phyloP scores from a whole-genome alignment of 2,888 invertebrate species.

The Spilosoma lubricipeda region DNA sequence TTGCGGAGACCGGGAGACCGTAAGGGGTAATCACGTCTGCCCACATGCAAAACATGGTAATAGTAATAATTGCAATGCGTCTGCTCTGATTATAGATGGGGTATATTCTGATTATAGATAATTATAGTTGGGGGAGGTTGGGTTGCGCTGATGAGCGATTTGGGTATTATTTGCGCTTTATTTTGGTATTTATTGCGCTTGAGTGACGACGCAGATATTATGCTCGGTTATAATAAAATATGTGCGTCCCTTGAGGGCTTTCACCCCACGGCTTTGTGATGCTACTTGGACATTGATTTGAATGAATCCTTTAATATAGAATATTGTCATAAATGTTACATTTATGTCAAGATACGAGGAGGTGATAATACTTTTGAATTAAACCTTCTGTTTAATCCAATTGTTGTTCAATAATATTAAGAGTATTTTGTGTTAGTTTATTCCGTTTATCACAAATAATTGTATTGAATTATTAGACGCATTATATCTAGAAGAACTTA shows the following conservation, averaged over 20 bases:
- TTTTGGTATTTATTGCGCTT: slow-evolving; percentile 88
- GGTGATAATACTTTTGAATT: not conserved
- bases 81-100: slow-evolving; percentile 65
- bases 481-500: not conserved
- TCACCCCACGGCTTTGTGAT: slow-evolving; percentile 65
- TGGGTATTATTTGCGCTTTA: slow-evolving; percentile 90
- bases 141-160: slow-evolving; percentile 84
- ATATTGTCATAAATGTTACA: slow-evolving; percentile 23
- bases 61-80: slow-evolving; percentile 63
- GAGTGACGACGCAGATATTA: slow-evolving; percentile 86
- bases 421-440: no score
- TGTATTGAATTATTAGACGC: not conserved
- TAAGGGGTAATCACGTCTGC: slow-evolving; percentile 60
- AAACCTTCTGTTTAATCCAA: not conserved
- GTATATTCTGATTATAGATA: slow-evolving; percentile 80
- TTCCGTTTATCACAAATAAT: not conserved
- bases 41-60: slow-evolving; percentile 67
- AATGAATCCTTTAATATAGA: slow-evolving; percentile 55
- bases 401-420: not conserved
- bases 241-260: slow-evolving; percentile 75
- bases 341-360: not conserved
- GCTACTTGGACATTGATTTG: slow-evolving; percentile 69
- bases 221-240: slow-evolving; percentile 70
- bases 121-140: slow-evolving; percentile 80
- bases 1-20: slow-evolving; percentile 35